Conservation (phyloP, 2,113 vertebrate species). For the Trichomycterus rosablanca region DNA sequence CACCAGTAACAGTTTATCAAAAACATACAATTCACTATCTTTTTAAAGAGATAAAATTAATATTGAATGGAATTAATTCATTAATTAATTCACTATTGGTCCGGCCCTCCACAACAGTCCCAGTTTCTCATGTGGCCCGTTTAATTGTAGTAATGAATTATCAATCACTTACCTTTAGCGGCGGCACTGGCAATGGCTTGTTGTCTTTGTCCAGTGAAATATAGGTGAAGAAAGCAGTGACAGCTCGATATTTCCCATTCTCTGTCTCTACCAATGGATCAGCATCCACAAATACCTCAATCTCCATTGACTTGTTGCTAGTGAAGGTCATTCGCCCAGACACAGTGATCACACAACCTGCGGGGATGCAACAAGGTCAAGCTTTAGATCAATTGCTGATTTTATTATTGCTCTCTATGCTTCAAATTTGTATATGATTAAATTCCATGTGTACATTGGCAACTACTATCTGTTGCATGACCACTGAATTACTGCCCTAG, state of each 20-base stretch:
- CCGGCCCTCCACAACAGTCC: too few relatives aligned
- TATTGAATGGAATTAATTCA: too few relatives aligned
- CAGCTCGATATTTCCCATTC: constrained; percentile 76
- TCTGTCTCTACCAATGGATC: constrained; percentile 70
- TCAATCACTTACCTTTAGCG: constrained; percentile 73
- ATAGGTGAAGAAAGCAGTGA: constrained; percentile 90
- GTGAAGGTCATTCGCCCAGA: constrained; percentile 90
- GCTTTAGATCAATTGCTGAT: constrained; percentile 4
- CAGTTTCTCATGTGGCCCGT: too few relatives aligned
- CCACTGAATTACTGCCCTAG: too few relatives aligned
- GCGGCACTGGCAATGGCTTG: constrained; percentile 75
- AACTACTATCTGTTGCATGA: too few relatives aligned
- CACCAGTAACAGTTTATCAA: too few relatives aligned
- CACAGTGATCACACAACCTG: constrained; percentile 88
- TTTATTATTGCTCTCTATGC: too few relatives aligned
- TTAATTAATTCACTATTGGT: too few relatives aligned
- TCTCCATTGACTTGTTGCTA: constrained; percentile 95
- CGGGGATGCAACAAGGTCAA: background rate
- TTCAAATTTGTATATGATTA: background rate
- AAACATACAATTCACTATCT: too few relatives aligned
- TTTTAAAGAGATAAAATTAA: too few relatives aligned
- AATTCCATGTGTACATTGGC: background rate
- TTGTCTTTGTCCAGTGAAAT: constrained; percentile 88
- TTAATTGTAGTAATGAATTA: too few relatives aligned
- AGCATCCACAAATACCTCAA: constrained; percentile 88